Evolutionary conservation across 2,113 vertebrate genomes (phyloP).

Genomic region (Lophius piscatorius): DNA sequence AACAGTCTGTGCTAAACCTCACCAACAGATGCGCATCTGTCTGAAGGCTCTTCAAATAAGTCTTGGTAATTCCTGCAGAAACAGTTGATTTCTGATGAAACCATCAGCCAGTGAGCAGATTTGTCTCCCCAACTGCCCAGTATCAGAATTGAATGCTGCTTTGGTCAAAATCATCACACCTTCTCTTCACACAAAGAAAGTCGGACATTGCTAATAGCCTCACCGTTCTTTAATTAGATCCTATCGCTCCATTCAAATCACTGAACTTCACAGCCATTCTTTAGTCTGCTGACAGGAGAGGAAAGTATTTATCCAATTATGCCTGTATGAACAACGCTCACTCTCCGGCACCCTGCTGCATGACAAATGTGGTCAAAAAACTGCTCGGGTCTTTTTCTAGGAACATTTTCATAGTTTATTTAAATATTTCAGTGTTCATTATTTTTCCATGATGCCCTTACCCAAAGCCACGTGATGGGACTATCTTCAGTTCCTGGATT

Average conservation of each 20-base stretch:
- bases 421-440: no score
- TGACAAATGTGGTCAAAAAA: no score
- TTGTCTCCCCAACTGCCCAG: no score
- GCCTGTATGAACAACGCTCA: slow-evolving; percentile 14
- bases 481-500: no score
- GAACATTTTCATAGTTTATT: no score
- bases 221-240: slow-evolving; percentile 29
- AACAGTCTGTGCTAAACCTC: slow-evolving; percentile 3
- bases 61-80: slow-evolving; percentile 17
- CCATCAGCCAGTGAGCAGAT: neutral
- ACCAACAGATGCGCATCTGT: slow-evolving; percentile 16
- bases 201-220: neutral
- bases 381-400: no score
- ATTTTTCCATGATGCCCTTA: no score
- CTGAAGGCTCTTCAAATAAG: neutral
- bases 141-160: no score
- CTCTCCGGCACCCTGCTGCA: no score
- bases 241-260: slow-evolving; percentile 28
- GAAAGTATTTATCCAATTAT: slow-evolving; percentile 46
- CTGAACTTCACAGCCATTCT: no score
- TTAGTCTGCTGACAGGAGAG: slow-evolving; percentile 11
- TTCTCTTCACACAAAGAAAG: neutral
- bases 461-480: no score
- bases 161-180: no score
- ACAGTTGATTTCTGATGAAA: slow-evolving; percentile 14